phyloP scores from a whole-genome alignment of 1,140 invertebrate genomes.

The Zaprionus inermis region DNA sequence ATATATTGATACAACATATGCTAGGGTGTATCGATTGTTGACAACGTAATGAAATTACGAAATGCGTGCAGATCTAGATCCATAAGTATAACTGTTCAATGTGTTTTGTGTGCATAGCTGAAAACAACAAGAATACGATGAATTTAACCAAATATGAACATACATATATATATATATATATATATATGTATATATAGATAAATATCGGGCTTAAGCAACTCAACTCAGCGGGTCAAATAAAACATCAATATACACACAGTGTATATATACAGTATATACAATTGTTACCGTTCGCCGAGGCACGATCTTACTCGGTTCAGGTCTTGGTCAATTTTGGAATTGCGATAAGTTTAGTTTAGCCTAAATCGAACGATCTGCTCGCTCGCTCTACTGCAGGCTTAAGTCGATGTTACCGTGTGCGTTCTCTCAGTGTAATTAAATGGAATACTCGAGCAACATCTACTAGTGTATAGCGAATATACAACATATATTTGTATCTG shows the following conservation, averaged over 20 bases:
- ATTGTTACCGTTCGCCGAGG: constrained; percentile 9
- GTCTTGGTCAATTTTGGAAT: constrained; percentile 71
- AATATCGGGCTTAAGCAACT: background rate
- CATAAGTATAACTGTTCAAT: constrained; percentile 54
- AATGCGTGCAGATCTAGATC: constrained; percentile 35
- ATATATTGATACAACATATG: background rate
- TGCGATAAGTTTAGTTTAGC: constrained; percentile 42
- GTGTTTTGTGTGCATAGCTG: constrained; percentile 52
- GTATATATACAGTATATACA: background rate
- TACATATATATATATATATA: background rate
- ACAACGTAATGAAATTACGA: constrained; percentile 48
- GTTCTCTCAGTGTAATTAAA: constrained; percentile 63
- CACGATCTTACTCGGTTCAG: constrained; percentile 21
- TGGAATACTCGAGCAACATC: background rate
- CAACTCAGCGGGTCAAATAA: background rate
- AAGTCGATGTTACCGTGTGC: constrained; percentile 63
- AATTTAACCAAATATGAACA: constrained; percentile 4
- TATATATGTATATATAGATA: background rate
- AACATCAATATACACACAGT: background rate
- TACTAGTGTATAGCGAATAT: constrained; percentile 1
- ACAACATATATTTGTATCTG: constrained; percentile 53
- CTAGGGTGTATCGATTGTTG: constrained; percentile 26
- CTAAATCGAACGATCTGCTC: background rate
- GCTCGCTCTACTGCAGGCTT: constrained; percentile 29
- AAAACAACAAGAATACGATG: constrained; percentile 18